phyloP scores from a whole-genome alignment of 2,888 invertebrate species.

The Dione juno region DNA sequence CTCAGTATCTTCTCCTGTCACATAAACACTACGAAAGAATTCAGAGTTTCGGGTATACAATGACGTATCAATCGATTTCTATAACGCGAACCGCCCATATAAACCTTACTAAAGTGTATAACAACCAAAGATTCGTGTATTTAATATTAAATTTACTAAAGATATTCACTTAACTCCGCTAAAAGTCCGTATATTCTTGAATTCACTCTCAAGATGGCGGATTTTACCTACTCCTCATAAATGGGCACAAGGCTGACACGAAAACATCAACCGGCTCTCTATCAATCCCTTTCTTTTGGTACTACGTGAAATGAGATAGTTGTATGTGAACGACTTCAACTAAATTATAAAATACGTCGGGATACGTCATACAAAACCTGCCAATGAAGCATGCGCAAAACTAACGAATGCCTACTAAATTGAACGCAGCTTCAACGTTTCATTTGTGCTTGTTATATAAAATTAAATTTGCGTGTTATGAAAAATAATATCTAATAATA shows the following conservation, averaged over 20 bases:
- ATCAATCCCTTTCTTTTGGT: conserved; percentile 74
- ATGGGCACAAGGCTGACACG: conserved; percentile 84
- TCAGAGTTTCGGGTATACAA: conserved; percentile 69
- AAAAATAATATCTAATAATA: too few relatives aligned
- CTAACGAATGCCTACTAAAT: conserved; percentile 54
- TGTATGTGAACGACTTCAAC: conserved; percentile 71
- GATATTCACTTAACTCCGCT: conserved; percentile 75
- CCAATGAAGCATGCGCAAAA: conserved; percentile 78
- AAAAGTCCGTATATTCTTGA: conserved; percentile 84
- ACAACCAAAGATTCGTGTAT: conserved; percentile 67
- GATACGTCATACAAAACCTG: conserved; percentile 73
- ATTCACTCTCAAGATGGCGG: conserved; percentile 87
- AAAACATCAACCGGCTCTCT: conserved; percentile 82
- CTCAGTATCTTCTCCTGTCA: conserved; percentile 82
- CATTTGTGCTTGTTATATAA: conserved; percentile 6
- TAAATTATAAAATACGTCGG: conserved; percentile 62
- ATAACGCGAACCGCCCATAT: conserved; percentile 60
- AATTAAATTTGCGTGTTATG: not conserved
- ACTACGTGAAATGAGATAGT: conserved; percentile 70
- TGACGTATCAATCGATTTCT: conserved; percentile 62
- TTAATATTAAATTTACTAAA: conserved; percentile 78
- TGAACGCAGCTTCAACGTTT: conserved; percentile 63
- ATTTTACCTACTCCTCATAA: conserved; percentile 83
- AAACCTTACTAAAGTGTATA: conserved; percentile 59
- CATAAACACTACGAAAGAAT: conserved; percentile 82